Evolutionary conservation across 2,797 vertebrate species (phyloP).

Genomic region (Brachyalestes nurse): DNA sequence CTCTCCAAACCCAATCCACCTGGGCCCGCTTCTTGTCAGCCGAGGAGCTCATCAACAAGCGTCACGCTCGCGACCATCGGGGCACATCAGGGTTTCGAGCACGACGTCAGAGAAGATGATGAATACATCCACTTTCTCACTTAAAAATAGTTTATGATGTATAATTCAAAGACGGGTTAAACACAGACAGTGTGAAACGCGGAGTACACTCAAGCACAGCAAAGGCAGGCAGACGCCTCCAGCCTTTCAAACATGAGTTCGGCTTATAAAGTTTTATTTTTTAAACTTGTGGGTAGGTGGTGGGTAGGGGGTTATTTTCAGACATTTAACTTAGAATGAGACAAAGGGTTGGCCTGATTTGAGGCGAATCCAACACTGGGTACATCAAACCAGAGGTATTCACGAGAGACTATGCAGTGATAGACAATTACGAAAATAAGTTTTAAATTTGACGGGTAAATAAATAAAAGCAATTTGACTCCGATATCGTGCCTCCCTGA

Average conservation of each 20-base stretch:
- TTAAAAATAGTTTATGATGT: conserved; percentile 16
- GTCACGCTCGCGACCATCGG: not conserved
- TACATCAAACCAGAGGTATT: not conserved
- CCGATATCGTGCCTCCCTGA: not conserved
- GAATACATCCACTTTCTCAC: not conserved
- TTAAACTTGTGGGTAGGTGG: not conserved
- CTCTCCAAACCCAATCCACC: conserved; percentile 4
- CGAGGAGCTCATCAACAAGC: not conserved
- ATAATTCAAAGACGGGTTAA: conserved; percentile 15
- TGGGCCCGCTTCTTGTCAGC: not conserved
- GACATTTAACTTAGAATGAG: not conserved
- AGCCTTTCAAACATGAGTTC: not conserved
- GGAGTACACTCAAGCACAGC: not conserved
- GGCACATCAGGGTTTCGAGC: not conserved
- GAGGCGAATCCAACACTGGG: not conserved
- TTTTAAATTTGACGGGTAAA: not conserved
- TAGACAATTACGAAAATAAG: not conserved
- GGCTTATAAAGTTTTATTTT: not conserved
- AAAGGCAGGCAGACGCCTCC: not conserved
- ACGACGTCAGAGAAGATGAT: not conserved
- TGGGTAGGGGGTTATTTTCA: not conserved
- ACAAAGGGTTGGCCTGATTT: not conserved
- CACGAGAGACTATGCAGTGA: not conserved
- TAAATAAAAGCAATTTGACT: not conserved
- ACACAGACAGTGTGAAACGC: not conserved